Conservation (phyloP, 2,797 vertebrate genomes). For the Hippoglossus hippoglossus region DNA sequence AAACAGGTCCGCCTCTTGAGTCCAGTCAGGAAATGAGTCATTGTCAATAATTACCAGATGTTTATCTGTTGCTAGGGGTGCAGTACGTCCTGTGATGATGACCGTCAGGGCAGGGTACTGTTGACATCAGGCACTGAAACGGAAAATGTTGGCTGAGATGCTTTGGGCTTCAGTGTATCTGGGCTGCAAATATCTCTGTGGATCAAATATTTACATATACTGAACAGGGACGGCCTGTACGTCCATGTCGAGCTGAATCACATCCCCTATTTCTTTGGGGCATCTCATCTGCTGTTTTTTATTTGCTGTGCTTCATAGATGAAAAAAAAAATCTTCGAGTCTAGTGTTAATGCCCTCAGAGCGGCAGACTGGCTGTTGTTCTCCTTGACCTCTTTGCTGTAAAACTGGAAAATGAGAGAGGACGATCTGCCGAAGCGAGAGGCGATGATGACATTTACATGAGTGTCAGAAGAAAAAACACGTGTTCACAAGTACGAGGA, state of each 20-base stretch:
- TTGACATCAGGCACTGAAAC: background rate
- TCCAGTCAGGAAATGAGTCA: slow-evolving; percentile 57
- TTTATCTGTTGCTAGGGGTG: slow-evolving; percentile 42
- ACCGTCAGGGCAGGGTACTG: slow-evolving; percentile 18
- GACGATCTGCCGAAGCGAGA: slow-evolving; percentile 31
- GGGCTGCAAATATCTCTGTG: slow-evolving; percentile 10
- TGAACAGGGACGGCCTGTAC: slow-evolving; percentile 22
- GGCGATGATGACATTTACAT: slow-evolving; percentile 54
- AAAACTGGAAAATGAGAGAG: slow-evolving; percentile 24
- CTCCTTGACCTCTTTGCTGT: slow-evolving; percentile 56
- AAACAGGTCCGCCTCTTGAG: slow-evolving; percentile 42
- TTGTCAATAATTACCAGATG: slow-evolving; percentile 50
- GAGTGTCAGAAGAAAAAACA: slow-evolving; percentile 26
- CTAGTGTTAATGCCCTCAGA: slow-evolving; percentile 34
- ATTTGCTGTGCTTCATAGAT: slow-evolving; percentile 39
- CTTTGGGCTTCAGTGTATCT: background rate
- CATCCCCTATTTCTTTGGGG: background rate
- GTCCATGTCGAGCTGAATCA: slow-evolving; percentile 19
- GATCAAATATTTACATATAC: slow-evolving; percentile 6
- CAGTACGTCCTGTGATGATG: slow-evolving; percentile 46
- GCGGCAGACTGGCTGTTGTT: slow-evolving; percentile 53
- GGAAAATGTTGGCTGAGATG: background rate
- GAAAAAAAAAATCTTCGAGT: background rate
- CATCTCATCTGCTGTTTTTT: slow-evolving; percentile 35
- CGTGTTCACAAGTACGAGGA: slow-evolving; percentile 1